phyloP scores from a whole-genome alignment of 2,888 invertebrate species.

The Agrochola litura region DNA sequence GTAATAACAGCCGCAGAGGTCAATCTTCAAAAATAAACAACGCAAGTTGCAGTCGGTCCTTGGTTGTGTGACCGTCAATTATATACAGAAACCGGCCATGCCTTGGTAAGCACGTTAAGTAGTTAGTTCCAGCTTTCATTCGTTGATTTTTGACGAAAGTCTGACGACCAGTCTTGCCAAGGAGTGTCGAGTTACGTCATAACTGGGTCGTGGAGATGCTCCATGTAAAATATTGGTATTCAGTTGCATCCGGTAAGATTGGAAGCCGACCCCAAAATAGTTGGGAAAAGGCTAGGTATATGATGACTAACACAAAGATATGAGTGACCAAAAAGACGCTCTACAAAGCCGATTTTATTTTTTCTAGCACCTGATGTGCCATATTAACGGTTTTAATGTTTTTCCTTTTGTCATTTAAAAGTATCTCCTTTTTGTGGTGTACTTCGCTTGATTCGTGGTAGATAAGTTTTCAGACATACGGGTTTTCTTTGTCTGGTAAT shows the following conservation, averaged over 20 bases:
- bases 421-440: constrained; percentile 10
- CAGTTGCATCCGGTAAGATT: background rate
- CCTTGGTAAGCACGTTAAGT: background rate
- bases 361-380: background rate
- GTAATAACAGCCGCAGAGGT: background rate
- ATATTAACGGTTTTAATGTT: background rate
- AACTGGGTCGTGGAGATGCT: background rate
- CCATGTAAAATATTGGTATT: background rate
- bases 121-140: background rate
- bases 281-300: background rate
- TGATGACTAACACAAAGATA: background rate
- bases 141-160: background rate
- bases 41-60: background rate
- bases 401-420: background rate
- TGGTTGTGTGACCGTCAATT: background rate
- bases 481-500: constrained; percentile 37
- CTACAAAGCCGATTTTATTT: background rate
- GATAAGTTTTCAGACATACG: constrained; percentile 23
- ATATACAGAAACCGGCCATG: background rate
- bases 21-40: background rate
- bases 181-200: background rate
- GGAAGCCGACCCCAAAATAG: background rate
- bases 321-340: background rate
- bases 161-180: background rate
- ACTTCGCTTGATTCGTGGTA: constrained; percentile 24